Conservation (phyloP, 2,797 vertebrate genomes). For the Aythya fuligula region DNA sequence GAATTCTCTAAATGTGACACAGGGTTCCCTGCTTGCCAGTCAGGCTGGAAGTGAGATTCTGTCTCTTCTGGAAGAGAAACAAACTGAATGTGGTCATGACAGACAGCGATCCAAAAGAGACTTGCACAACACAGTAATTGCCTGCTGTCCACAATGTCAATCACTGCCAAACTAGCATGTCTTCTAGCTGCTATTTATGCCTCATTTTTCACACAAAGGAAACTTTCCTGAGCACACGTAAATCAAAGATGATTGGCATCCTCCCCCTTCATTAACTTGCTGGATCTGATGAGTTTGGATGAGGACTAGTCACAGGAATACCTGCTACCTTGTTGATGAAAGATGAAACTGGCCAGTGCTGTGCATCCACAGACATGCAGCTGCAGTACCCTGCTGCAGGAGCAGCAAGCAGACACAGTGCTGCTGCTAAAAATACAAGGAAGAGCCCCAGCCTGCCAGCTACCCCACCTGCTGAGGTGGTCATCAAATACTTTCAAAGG, state of each 20-base stretch:
- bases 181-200: not conserved
- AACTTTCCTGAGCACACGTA: not conserved
- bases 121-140: not conserved
- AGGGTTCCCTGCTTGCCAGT: constrained; percentile 78
- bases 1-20: constrained; percentile 69
- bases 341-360: not conserved
- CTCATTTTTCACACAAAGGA: not conserved
- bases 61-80: constrained; percentile 81
- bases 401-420: not conserved
- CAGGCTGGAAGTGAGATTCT: constrained; percentile 62
- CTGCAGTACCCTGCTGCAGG: not conserved
- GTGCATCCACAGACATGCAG: not conserved
- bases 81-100: not conserved
- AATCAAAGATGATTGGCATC: not conserved
- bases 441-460: not conserved
- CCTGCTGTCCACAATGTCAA: not conserved
- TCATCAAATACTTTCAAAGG: not conserved
- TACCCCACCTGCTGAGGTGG: not conserved
- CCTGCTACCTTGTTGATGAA: not conserved
- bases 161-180: not conserved
- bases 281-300: not conserved
- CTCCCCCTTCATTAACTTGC: not conserved
- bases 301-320: not conserved
- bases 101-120: not conserved
- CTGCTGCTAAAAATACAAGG: not conserved